Conservation (phyloP, 2,888 invertebrate genomes). For the Drosophila tanythrix region DNA sequence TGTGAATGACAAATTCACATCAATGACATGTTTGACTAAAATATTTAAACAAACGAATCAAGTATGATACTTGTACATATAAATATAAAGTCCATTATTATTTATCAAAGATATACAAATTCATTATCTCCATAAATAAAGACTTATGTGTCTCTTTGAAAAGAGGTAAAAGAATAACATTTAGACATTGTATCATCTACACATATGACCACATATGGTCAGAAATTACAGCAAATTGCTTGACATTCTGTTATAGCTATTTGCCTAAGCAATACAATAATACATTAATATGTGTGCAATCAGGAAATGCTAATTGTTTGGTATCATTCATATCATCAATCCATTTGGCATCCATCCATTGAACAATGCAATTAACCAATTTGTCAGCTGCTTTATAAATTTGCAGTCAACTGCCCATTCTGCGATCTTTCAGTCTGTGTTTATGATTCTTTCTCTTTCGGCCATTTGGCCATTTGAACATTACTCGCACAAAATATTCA, state of each 20-base stretch:
- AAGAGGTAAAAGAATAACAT: background rate
- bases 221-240: constrained; percentile 7
- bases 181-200: background rate
- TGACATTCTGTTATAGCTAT: constrained; percentile 12
- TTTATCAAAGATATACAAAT: background rate
- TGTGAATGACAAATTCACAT: constrained; percentile 20
- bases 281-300: background rate
- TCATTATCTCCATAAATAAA: background rate
- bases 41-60: constrained; percentile 20
- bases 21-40: constrained; percentile 12
- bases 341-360: constrained; percentile 4
- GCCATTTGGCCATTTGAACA: constrained; percentile 11
- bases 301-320: constrained; percentile 1
- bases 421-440: constrained; percentile 1
- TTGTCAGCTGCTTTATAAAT: background rate
- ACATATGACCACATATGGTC: background rate
- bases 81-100: background rate
- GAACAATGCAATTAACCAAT: constrained; percentile 3
- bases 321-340: constrained; percentile 4
- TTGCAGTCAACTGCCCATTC: background rate
- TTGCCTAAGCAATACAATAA: background rate
- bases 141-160: background rate
- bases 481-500: constrained; percentile 36
- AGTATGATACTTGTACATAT: background rate
- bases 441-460: constrained; percentile 3